phyloP scores from a whole-genome alignment of 2,888 invertebrate species.

The Neoaliturus tenellus region DNA sequence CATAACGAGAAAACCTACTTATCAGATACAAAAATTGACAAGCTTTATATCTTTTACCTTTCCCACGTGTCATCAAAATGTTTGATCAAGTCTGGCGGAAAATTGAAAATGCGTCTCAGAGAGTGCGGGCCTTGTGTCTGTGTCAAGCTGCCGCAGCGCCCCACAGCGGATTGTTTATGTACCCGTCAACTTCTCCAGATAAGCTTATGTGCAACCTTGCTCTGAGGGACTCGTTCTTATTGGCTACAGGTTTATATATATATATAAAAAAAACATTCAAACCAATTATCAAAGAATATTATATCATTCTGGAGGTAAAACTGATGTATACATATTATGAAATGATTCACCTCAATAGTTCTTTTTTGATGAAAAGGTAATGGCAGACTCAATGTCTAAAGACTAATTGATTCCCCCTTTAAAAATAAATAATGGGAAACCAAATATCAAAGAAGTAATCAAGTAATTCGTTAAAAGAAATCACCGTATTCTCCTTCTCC shows the following conservation, averaged over 20 bases:
- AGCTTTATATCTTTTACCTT: background rate
- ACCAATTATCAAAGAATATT: too few relatives aligned
- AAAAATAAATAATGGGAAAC: constrained; percentile 2
- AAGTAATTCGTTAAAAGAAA: background rate
- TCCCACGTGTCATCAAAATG: constrained; percentile 3
- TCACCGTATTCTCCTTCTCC: background rate
- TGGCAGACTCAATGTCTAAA: background rate
- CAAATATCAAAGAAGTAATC: background rate
- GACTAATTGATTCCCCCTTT: background rate
- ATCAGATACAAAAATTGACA: background rate
- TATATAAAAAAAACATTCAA: too few relatives aligned
- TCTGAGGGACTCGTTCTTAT: too few relatives aligned
- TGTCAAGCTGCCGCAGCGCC: background rate
- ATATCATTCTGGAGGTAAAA: too few relatives aligned
- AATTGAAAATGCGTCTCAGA: constrained; percentile 15
- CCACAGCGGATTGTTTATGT: background rate
- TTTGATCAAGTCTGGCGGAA: constrained; percentile 35
- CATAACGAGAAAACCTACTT: too few relatives aligned
- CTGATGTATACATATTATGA: too few relatives aligned
- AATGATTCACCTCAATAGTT: too few relatives aligned
- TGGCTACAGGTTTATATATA: too few relatives aligned
- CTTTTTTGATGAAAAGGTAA: background rate
- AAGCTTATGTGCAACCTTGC: constrained; percentile 23
- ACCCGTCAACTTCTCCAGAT: background rate
- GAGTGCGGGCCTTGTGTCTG: constrained; percentile 17